A percentile compares a stretch with the other conserved stretches of the same genome.
Conservation (phyloP, 2,113 vertebrate genomes). For the Sebastes schlegelii region DNA sequence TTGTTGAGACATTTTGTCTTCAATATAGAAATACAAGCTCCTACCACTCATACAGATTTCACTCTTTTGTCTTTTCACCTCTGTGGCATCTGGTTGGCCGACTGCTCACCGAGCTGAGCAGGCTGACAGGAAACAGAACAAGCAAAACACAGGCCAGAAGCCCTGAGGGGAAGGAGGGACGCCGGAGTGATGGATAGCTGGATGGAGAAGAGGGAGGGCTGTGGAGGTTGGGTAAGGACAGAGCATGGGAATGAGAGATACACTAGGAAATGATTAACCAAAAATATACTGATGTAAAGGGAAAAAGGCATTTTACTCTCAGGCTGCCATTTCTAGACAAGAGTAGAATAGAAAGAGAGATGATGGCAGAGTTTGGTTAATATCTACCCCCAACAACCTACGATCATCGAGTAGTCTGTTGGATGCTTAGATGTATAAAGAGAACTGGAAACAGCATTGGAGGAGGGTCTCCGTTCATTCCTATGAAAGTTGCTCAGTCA, state of each 20-base stretch:
- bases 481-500: too few species aligned
- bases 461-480: too few species aligned
- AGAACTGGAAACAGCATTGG: too few species aligned
- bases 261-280: neutral
- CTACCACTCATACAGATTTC: neutral
- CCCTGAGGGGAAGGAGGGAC: neutral
- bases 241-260: neutral
- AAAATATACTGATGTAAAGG: neutral
- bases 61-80: neutral
- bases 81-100: slow-evolving; percentile 2
- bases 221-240: neutral
- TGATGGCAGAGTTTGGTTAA: too few species aligned
- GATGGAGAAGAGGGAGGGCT: neutral
- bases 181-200: neutral
- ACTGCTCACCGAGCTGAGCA: neutral
- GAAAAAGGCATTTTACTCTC: too few species aligned
- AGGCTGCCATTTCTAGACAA: too few species aligned
- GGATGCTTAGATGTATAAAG: too few species aligned
- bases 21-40: neutral
- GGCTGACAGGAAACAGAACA: slow-evolving; percentile 31
- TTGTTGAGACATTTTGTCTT: neutral
- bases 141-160: slow-evolving; percentile 1
- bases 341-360: too few species aligned
- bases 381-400: too few species aligned
- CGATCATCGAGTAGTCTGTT: too few species aligned